phyloP scores from a whole-genome alignment of 2,113 vertebrate species.

The Dasyornis broadbenti region DNA sequence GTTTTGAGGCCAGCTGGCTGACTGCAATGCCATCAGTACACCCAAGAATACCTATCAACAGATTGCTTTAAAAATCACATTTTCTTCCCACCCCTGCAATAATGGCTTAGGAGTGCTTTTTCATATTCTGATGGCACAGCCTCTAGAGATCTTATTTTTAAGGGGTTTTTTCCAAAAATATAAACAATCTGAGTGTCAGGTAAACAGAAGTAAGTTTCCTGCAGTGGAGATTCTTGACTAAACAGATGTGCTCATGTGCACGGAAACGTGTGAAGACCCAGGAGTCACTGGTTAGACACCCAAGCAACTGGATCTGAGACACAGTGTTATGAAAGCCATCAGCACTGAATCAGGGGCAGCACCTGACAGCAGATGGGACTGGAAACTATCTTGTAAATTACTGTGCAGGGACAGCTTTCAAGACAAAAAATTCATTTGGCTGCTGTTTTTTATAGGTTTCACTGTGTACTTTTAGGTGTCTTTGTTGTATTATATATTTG shows the following conservation, averaged over 20 bases:
- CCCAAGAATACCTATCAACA: not conserved
- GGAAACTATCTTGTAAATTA: not conserved
- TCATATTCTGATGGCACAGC: not conserved
- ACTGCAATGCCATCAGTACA: not conserved
- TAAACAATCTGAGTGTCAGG: not conserved
- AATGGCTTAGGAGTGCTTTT: not conserved
- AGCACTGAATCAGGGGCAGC: not conserved
- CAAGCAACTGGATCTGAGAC: not conserved
- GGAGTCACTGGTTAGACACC: not conserved
- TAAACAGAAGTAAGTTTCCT: not conserved
- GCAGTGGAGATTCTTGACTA: not conserved
- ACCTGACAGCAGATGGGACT: not conserved
- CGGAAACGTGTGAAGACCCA: not conserved
- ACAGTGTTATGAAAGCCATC: fast-evolving
- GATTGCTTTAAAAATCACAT: not conserved
- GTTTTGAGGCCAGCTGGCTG: not conserved
- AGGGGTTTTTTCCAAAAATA: not conserved
- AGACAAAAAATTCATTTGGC: not conserved
- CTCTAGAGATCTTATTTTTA: not conserved
- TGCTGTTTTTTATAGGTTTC: not conserved
- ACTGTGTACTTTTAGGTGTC: not conserved
- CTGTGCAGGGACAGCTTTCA: not conserved
- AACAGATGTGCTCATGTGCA: not conserved
- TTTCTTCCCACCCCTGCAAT: not conserved
- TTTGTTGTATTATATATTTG: not conserved